Conservation (phyloP, 2,113 vertebrate genomes). For the Sakesphorus luctuosus region DNA sequence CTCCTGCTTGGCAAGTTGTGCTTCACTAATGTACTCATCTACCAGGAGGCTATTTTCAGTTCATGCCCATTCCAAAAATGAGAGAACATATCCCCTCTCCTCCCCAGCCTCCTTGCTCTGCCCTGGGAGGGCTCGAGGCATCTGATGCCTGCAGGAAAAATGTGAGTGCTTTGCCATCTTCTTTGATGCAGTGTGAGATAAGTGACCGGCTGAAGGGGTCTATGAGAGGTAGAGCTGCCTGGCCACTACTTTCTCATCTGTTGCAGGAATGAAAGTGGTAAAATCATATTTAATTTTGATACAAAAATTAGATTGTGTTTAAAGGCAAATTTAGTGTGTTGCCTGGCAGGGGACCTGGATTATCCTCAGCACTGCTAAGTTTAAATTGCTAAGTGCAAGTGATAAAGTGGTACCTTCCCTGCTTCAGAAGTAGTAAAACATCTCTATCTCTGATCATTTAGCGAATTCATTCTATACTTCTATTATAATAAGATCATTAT, state of each 20-base stretch:
- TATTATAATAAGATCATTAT: background rate
- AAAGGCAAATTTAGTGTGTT: background rate
- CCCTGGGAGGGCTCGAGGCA: background rate
- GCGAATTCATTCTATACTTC: background rate
- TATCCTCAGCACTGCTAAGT: background rate
- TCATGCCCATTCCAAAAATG: background rate
- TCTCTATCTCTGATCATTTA: background rate
- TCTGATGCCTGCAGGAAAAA: background rate
- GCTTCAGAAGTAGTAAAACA: background rate
- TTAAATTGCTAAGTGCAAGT: background rate
- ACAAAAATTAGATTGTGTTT: background rate
- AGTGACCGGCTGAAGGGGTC: background rate
- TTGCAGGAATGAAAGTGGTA: background rate
- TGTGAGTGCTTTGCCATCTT: background rate
- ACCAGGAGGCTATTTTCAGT: conserved; percentile 10
- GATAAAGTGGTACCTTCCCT: background rate
- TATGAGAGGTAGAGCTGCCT: background rate
- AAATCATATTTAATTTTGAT: background rate
- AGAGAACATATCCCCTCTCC: background rate
- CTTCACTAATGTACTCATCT: conserved; percentile 27
- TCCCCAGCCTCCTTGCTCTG: background rate
- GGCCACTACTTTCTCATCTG: background rate
- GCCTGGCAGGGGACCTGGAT: background rate
- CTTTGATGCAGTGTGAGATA: background rate
- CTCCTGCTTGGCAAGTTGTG: conserved; percentile 2